phyloP scores from a whole-genome alignment of 30 jellyfish, hydroid and myxozoan species.

The Turritopsis rubra region DNA sequence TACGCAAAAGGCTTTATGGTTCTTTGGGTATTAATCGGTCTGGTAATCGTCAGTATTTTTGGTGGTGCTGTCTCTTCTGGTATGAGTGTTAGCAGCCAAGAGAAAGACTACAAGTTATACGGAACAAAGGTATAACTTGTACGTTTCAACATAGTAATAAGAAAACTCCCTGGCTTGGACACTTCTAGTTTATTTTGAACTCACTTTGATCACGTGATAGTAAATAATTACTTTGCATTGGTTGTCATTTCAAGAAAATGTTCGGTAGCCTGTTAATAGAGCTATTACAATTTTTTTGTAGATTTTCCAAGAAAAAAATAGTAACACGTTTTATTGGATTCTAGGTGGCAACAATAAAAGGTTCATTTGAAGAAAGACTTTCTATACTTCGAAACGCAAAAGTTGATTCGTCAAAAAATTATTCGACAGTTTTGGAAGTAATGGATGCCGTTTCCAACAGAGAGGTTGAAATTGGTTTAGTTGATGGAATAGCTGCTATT shows the following conservation, averaged over 20 bases:
- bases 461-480: constrained; percentile 12
- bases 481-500: constrained; percentile 3
- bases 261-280: no score
- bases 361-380: not conserved
- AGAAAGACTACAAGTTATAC: not conserved
- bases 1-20: constrained; percentile 2
- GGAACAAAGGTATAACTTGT: constrained; percentile 23
- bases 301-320: no score
- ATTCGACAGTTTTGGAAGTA: not conserved
- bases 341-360: constrained; percentile 5
- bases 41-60: constrained; percentile 2
- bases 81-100: constrained; percentile 15
- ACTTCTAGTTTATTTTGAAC: no score
- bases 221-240: no score
- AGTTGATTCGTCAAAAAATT: constrained; percentile 13
- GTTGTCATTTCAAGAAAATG: no score
- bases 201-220: no score
- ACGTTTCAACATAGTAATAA: no score
- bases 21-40: constrained; percentile 19
- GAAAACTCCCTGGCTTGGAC: no score
- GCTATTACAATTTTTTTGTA: no score
- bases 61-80: constrained; percentile 35
- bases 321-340: not conserved
- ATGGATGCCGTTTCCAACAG: constrained; percentile 4
- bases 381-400: constrained; percentile 7